These are phyloP conservation scores for Teinopalpus imperialis DNA, from an alignment of 2,888 invertebrate genomes.

Conservation along the genomic window DNA sequence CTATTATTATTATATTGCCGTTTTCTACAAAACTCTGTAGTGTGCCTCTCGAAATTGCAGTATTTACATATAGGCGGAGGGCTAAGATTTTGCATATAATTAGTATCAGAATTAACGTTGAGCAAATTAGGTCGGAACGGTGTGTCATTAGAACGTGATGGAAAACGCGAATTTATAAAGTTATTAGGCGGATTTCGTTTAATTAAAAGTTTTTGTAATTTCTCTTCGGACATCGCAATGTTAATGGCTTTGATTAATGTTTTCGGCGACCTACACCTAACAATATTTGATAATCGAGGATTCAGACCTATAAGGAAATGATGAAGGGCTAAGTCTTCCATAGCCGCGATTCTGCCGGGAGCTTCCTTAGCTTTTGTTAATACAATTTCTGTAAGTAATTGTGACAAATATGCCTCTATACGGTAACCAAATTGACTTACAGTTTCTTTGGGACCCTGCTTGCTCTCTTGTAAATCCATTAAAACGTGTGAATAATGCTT, in stretches of 20 bases:
- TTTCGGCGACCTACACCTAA: conserved; percentile 24
- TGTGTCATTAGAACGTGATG: not conserved
- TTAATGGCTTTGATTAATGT: conserved; percentile 28
- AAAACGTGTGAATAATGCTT: conserved; percentile 29
- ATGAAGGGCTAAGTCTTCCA: conserved; percentile 32
- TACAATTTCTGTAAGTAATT: conserved; percentile 24
- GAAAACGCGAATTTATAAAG: not conserved
- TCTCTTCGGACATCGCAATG: conserved; percentile 27
- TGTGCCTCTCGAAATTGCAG: not conserved
- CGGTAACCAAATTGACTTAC: conserved; percentile 25
- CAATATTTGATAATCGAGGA: conserved; percentile 22
- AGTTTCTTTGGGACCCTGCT: conserved; percentile 20
- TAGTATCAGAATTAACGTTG: not conserved
- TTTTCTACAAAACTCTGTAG: not conserved
- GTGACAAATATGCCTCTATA: conserved; percentile 22
- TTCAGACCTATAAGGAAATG: conserved; percentile 27
- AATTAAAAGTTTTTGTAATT: conserved; percentile 11
- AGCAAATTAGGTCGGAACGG: not conserved
- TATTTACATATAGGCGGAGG: not conserved
- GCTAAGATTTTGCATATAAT: not conserved
- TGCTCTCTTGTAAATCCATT: conserved; percentile 27
- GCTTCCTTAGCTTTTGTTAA: conserved; percentile 24
- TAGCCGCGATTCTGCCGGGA: conserved; percentile 28
- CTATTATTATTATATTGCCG: not conserved
- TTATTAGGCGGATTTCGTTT: not conserved